Evolutionary conservation across 2,888 invertebrate species (phyloP).

Genomic region (Rhingia campestris): DNA sequence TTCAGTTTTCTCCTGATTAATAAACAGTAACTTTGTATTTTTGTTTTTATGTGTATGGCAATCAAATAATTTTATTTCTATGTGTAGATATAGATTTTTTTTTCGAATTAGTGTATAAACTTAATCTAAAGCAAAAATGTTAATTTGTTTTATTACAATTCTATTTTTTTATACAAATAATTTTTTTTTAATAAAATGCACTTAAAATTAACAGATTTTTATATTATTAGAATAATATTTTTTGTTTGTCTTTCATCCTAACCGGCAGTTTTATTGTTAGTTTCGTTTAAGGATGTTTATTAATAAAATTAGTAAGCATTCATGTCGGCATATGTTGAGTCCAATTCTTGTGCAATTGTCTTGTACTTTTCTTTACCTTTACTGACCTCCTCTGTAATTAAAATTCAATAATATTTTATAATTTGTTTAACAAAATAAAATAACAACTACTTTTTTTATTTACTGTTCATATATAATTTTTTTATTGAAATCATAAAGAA

Average conservation of each 20-base stretch:
- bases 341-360: constrained; percentile 98
- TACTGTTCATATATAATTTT: constrained; percentile 65
- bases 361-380: constrained; percentile 98
- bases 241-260: constrained; percentile 42
- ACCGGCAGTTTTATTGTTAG: constrained; percentile 68
- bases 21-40: not conserved
- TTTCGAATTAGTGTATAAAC: constrained; percentile 28
- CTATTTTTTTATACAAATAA: constrained; percentile 53
- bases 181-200: constrained; percentile 44
- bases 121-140: constrained; percentile 39
- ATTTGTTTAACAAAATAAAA: constrained; percentile 53
- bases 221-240: not conserved
- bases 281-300: constrained; percentile 42
- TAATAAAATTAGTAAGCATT: constrained; percentile 84
- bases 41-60: not conserved
- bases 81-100: constrained; percentile 25
- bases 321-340: constrained; percentile 97
- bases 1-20: not conserved
- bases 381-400: constrained; percentile 91
- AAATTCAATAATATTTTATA: constrained; percentile 41
- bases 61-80: constrained; percentile 11
- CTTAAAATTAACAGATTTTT: constrained; percentile 46
- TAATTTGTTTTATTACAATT: constrained; percentile 61
- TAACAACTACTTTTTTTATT: constrained; percentile 36
- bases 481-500: constrained; percentile 71